A percentile compares a stretch with the other conserved stretches of the same genome.
Evolutionary conservation across 1,140 invertebrate species (phyloP).

Genomic region (Chymomyza costata): DNA sequence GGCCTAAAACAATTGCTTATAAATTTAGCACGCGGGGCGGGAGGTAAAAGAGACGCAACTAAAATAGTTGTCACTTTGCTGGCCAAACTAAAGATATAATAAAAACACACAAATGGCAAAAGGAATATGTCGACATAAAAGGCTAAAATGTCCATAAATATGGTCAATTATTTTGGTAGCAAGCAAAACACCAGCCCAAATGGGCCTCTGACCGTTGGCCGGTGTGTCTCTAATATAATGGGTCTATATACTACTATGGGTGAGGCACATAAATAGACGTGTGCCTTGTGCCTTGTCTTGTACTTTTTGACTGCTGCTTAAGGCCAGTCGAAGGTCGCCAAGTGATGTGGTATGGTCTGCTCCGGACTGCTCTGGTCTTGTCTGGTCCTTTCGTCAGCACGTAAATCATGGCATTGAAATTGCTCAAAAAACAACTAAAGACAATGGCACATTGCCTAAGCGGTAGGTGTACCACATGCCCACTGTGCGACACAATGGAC

Average conservation of each 20-base stretch:
- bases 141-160: slow-evolving; percentile 71
- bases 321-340: slow-evolving; percentile 7
- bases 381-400: slow-evolving; percentile 54
- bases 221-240: neutral
- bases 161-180: slow-evolving; percentile 60
- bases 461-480: slow-evolving; percentile 58
- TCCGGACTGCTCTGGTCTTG: slow-evolving; percentile 33
- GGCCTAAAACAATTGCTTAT: slow-evolving; percentile 58
- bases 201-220: neutral
- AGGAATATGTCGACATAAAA: slow-evolving; percentile 67
- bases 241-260: neutral
- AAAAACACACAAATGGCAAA: slow-evolving; percentile 48
- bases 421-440: slow-evolving; percentile 7
- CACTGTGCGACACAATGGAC: slow-evolving; percentile 40
- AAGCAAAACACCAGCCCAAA: slow-evolving; percentile 27
- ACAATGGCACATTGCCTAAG: slow-evolving; percentile 22
- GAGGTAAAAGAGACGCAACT: slow-evolving; percentile 23
- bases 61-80: slow-evolving; percentile 57
- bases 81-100: slow-evolving; percentile 26
- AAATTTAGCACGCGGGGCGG: slow-evolving; percentile 31
- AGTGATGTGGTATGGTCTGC: slow-evolving; percentile 1
- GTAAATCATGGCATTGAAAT: slow-evolving; percentile 46
- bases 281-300: slow-evolving; percentile 4
- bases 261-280: neutral
- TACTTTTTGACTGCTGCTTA: slow-evolving; percentile 1